These are phyloP conservation scores for Yponomeuta sedellus DNA, from an alignment of 2,888 invertebrate species.

Conservation along the genomic window DNA sequence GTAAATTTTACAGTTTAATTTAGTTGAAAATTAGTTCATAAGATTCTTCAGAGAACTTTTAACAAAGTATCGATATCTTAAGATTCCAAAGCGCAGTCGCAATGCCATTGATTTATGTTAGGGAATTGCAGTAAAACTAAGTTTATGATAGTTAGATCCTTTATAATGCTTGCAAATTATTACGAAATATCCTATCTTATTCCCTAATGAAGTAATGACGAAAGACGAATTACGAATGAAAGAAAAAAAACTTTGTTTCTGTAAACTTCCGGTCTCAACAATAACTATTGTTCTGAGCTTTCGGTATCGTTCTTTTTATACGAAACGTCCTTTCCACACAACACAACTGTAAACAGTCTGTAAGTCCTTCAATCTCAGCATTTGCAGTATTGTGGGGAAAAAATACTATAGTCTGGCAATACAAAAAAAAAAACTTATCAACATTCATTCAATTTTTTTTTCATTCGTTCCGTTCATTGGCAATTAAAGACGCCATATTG, in stretches of 20 bases:
- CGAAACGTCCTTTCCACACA: no score
- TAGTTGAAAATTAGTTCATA: no score
- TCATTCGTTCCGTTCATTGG: no score
- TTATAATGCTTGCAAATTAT: no score
- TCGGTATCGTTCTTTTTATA: no score
- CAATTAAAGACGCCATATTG: background rate
- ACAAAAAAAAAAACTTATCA: background rate
- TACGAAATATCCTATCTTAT: no score
- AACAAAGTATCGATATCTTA: background rate
- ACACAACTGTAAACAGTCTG: no score
- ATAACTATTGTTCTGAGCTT: background rate
- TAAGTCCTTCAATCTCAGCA: no score
- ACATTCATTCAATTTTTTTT: background rate
- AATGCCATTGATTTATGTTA: conserved; percentile 7
- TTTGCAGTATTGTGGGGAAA: no score
- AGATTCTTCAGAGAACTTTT: background rate
- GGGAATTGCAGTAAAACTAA: background rate
- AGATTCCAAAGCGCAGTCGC: background rate
- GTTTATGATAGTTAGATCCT: background rate
- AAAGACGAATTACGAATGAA: no score
- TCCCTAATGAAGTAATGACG: no score
- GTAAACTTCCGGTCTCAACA: background rate
- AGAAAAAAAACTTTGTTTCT: background rate
- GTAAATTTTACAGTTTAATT: no score
- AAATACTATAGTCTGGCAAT: background rate